Evolutionary conservation across 2,113 vertebrate species (phyloP), one percentile per base, ranked within the genome.

Genomic region (Chloropsis hardwickii): DNA sequence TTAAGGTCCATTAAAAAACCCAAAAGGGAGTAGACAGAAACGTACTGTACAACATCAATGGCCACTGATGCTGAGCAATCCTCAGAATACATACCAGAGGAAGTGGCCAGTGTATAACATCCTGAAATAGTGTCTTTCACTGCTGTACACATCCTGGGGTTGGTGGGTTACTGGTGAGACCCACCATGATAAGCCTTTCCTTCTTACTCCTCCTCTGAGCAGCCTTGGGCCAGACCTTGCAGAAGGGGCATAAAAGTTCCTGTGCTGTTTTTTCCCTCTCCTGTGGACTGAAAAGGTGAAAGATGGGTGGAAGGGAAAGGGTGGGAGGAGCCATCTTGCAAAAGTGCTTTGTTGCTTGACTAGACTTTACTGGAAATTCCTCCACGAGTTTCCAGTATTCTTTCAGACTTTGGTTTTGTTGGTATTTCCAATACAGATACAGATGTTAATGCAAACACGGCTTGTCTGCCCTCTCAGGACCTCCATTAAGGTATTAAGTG

Each of bases 301-400:
- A 74, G 18, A 54, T 57, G 39, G 28, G 21, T 56, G 47, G 39
- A 29, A 88, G 33, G 76, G 37, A 84, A 90, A 62, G 9, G 40
- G 40, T 40, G 14, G 40, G 40, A 53, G 25, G 20, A 90, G 31
- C 64, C 6, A 10, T 79, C 17, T 29, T 73, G 54, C 67, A 82
- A 31, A 6, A 69, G 4, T 8, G 2, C 18, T 81, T 81, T 33
- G 14, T 27, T 70, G 16, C 42, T 76, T 54, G 10, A 40, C 27
- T 56, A 42, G 21, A 31, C 35, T 66, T 80, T 39, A 19, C 54
- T 61, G 39, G 33, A 62, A 92, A 44, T 78, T 73, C 23, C 35
- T 50, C 64, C 35, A 6, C 0, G 0, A 29, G 14, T 85, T 90
- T 8, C 50, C 11, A 1, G 11, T 45, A 51, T 83, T 25, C 39